Base-by-base conservation (phyloP, 2,113 vertebrate genomes). In the Nyctibius bracteatus region DNA sequence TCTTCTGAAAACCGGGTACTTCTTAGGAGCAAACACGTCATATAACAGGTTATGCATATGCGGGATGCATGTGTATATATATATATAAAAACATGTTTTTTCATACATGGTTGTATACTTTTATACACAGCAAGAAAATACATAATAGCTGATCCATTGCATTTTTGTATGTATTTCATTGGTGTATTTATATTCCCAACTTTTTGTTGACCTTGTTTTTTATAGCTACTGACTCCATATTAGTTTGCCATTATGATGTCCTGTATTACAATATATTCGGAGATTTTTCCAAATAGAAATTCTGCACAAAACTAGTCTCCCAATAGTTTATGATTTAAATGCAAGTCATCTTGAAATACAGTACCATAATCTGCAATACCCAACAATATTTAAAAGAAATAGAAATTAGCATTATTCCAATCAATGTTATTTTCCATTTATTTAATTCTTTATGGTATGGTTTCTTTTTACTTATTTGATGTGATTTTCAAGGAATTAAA, bases 391-490 rank as follows among this genome's bases (percentile, higher is more conserved):
- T 55, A 39, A 4, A 82, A 92, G 8, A 59, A n/a, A 3, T 59
- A 61, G 31, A 88, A 41, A 68, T 59, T 63, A n/a, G 0, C 7
- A 46, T 35, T 80, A 67, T 66, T 62, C 7, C 5, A 58, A 19
- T 68, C 3, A 70, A 30, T 68, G 20, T 0, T 71, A 22, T 44
- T 15, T 81, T 79, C n/a, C 3, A 10, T 86, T 79, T 85, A 31
- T 3, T 80, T 82, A 1, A 37, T 33, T 54, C 2, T 72, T 62
- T 75, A 46, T 18, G n/a, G 5, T 13, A 44, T 1, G 0, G 3
- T 68, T 67, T 79, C 24, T 44, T 72, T 23, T 63, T 43, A 49
- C 9, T 65, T 58, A 78, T 73, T 67, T 73, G 7, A 27, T 47
- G 4, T 62, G 5, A 9, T 41, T 46, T 74, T 90, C 33, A 41